Percentiles rank a stretch among this genome's conserved stretches.
These are phyloP conservation scores for Margarornis squamiger DNA, from an alignment of 2,797 vertebrate species.

Conservation along the genomic window DNA sequence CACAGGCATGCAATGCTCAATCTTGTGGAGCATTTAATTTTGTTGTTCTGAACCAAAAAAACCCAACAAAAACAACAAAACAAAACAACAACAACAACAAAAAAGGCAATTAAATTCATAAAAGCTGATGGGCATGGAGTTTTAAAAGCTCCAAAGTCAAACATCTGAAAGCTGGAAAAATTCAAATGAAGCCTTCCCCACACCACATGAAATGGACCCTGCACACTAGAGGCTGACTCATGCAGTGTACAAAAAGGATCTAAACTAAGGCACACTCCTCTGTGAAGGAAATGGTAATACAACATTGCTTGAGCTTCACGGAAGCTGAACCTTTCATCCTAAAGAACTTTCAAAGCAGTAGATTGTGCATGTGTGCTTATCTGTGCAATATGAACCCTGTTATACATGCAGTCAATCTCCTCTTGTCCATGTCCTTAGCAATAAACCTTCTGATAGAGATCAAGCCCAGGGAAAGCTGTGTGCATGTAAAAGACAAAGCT, in stretches of 20 bases:
- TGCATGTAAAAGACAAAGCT: not conserved
- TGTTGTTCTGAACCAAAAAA: not conserved
- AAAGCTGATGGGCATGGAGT: not conserved
- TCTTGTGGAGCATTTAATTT: not conserved
- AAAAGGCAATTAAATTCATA: not conserved
- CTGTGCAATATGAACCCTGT: not conserved
- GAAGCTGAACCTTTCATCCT: not conserved
- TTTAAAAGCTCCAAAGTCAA: constrained; percentile 5
- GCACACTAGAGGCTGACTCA: not conserved
- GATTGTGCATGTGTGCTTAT: not conserved
- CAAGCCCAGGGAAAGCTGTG: not conserved
- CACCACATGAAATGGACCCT: not conserved
- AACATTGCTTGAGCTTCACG: not conserved
- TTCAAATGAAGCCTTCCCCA: not conserved
- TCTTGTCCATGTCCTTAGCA: not conserved
- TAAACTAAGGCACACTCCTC: not conserved
- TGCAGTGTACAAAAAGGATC: not conserved
- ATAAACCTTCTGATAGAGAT: not conserved
- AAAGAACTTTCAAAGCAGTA: not conserved
- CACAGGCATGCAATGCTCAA: constrained; percentile 1
- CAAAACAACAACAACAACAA: not conserved
- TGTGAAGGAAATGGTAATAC: not conserved
- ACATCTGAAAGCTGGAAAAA: constrained; percentile 26
- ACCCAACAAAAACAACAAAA: not conserved
- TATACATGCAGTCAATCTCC: not conserved